Base-by-base conservation (phyloP, 2,888 invertebrate species). In the Epirrhoe alternata region DNA sequence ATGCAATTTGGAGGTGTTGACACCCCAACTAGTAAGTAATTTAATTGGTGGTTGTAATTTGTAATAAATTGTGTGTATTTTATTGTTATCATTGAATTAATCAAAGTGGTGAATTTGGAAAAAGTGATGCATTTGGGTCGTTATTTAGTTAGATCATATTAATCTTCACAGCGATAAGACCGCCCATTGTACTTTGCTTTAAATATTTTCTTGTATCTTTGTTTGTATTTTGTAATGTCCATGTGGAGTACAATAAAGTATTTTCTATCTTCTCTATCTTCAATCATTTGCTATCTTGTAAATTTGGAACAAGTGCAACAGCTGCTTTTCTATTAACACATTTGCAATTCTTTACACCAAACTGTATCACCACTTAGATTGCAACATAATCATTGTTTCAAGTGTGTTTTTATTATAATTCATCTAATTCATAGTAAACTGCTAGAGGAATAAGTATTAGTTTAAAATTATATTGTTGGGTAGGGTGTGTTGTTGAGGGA, bases 361-460 rank as follows among this genome's bases (percentile, higher is more conserved):
- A 12, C 8, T 17, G 6, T 50, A 17, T 50, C 8, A 24, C 10
- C 45, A 56, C 55, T 30, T 45, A 24, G 42, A 55, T 12, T 10
- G 33, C 50, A 49, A 57, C 38, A 49, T 45, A 61, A n/a, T 12
- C 47, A 17, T 64, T 66, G 33, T 56, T 17, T 62, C 56, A 61
- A 54, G 67, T 47, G 52, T 67, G 64, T 62, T 64, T 66, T 65
- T 68, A 64, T 59, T 62, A 56, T 51, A 10, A 54, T 71, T 69
- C 53, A 74, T 62, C 53, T 51, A 10, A 54, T 71, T 69, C 53
- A 74, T 78, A 79, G 80, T 77, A 52, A 72, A 71, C 75, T 71
- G 81, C 80, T 80, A 80, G 79, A 76, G 61, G 57, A 60, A 71
- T 74, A 71, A 24, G 24, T 24, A 24, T 24, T 63, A 60, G 74